Conservation (phyloP, 2,113 vertebrate species). For the Pterocles burchelli region DNA sequence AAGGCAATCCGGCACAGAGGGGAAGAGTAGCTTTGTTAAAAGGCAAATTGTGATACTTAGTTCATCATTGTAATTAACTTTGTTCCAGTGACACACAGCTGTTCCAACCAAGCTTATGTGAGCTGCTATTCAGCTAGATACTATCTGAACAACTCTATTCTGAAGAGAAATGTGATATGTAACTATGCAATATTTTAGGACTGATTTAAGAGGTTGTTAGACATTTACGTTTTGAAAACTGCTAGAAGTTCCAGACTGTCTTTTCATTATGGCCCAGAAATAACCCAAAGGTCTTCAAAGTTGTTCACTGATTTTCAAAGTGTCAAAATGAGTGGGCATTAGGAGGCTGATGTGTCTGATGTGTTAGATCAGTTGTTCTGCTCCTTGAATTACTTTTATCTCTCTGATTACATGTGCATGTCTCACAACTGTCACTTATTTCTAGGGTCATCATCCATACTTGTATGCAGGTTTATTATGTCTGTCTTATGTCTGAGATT, state of each 20-base stretch:
- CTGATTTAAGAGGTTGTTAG: background rate
- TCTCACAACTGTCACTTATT: background rate
- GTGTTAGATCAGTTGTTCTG: background rate
- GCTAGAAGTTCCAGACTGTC: background rate
- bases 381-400: background rate
- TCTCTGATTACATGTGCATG: background rate
- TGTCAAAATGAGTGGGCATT: accelerated
- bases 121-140: background rate
- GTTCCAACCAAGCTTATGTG: background rate
- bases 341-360: background rate
- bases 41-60: slow-evolving; percentile 25
- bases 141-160: background rate
- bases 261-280: background rate
- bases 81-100: background rate
- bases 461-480: background rate
- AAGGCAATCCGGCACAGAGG: background rate
- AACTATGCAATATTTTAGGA: background rate
- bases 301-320: background rate
- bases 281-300: background rate
- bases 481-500: background rate
- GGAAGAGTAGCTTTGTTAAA: slow-evolving; percentile 41
- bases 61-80: background rate
- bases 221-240: background rate
- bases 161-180: background rate
- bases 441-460: background rate